Evolutionary conservation across 2,113 vertebrate species (phyloP), one percentile per base, ranked within the genome.

Genomic region (Plecturocebus donacophilus): DNA sequence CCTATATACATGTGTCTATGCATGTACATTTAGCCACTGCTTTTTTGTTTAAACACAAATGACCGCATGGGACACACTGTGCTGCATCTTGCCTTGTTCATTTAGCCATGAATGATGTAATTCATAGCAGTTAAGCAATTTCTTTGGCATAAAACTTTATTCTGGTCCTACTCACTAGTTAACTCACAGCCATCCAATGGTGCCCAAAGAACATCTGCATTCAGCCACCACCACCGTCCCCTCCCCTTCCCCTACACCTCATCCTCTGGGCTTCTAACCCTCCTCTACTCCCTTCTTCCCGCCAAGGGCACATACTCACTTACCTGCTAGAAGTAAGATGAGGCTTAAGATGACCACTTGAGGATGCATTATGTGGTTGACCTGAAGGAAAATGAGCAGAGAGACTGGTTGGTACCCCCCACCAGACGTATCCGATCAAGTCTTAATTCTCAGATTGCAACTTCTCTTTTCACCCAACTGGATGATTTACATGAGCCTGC

Each of bases 301-400:
- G 0, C 32, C 38, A 8, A 52, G 68, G 40, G 32, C 61, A 38
- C 21, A 2, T 19, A 0, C n/a, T 14, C 8, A 27, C 73, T 98
- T 97, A 99, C 98, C 98, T 98, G 96, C 27, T 42, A 97, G 86
- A 20, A 98, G 82, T 4, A 98, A 6, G 1, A 98, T 23, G 38
- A 99, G 70, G 79, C 95, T 52, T 45, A 94, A 92, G 11, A 1
- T 54, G 66, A 93, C 4, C 20, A 54, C 90, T 77, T 95, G n/a
- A 1, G 0, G 54, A 27, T 25, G 38, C 0, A 49, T 85, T 96
- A 97, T 90, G 2, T 40, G 13, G 42, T 13, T 5, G 4, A 49
- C 95, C 87, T 86, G 82, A 87, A 96, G 87, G 42, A 0, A 10
- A 96, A 27, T 0, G 88, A 83, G 13, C 82, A 10, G 6, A 1